Evolutionary conservation across 2,888 invertebrate species (phyloP).

Genomic region (Drosophila multiciliata): DNA sequence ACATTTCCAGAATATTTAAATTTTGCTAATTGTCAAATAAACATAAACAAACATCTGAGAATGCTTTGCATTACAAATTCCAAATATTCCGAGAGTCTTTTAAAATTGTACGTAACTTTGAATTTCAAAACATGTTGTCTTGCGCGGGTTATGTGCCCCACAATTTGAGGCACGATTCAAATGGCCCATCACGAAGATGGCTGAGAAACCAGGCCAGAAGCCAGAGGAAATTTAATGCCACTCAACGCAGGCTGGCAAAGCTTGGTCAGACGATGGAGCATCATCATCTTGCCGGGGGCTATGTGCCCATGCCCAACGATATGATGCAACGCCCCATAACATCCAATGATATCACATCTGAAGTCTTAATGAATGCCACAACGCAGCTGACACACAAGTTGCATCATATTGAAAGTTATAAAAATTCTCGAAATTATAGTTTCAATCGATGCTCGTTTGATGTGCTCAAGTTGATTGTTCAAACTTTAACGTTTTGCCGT

Average conservation of each 20-base stretch:
- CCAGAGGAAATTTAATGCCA: neutral
- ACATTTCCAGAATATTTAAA: neutral
- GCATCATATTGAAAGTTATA: neutral
- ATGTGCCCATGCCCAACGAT: neutral
- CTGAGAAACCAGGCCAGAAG: neutral
- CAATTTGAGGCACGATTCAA: neutral
- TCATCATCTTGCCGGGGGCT: neutral
- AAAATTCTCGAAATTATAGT: neutral
- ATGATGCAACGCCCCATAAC: neutral
- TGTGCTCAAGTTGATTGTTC: neutral
- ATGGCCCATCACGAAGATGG: neutral
- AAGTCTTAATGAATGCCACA: no score
- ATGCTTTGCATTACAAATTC: constrained; percentile 1
- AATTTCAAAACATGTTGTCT: constrained; percentile 3
- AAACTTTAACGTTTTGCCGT: neutral
- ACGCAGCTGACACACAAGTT: neutral
- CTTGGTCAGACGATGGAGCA: neutral
- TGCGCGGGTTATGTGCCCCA: constrained; percentile 10
- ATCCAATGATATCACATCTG: neutral
- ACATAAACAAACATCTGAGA: neutral
- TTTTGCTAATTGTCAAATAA: neutral
- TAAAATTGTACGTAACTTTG: neutral
- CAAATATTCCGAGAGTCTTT: no score
- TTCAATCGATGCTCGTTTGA: constrained; percentile 15
- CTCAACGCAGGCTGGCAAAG: no score